These are phyloP conservation scores for Pholis gunnellus DNA, from an alignment of 2,113 vertebrate species.

Conservation along the genomic window DNA sequence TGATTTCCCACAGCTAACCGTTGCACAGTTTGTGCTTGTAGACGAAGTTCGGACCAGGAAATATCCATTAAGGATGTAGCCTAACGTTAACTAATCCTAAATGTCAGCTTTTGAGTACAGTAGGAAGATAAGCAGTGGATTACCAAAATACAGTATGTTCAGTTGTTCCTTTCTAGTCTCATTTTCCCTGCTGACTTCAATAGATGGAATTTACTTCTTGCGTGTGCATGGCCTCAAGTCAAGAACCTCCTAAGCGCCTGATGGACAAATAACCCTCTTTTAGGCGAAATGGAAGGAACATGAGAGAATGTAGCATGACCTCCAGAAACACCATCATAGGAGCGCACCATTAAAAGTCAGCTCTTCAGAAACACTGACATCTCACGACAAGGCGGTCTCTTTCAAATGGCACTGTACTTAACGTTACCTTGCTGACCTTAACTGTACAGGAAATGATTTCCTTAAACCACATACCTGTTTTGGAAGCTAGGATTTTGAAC, in stretches of 20 bases:
- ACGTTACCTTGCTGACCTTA: conserved; percentile 78
- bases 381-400: conserved; percentile 65
- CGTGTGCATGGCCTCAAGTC: conserved; percentile 71
- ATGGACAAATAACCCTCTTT: conserved; percentile 59
- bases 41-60: conserved; percentile 33
- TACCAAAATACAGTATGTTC: conserved; percentile 56
- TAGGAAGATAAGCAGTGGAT: conserved; percentile 59
- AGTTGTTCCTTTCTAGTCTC: conserved; percentile 48
- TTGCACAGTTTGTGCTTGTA: conserved; percentile 58
- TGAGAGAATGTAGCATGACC: conserved; percentile 79
- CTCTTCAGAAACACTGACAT: conserved; percentile 58
- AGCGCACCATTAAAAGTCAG: conserved; percentile 62
- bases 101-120: conserved; percentile 63
- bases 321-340: conserved; percentile 65
- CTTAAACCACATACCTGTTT: conserved; percentile 80
- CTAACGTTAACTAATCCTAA: conserved; percentile 70
- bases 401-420: conserved; percentile 76
- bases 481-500: conserved; percentile 90
- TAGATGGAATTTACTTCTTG: conserved; percentile 60
- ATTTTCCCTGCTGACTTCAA: conserved; percentile 58
- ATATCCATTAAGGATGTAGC: conserved; percentile 53
- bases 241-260: conserved; percentile 63
- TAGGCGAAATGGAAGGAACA: conserved; percentile 54
- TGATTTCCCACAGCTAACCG: conserved; percentile 58
- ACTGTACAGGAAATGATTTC: conserved; percentile 82